Evolutionary conservation across 2,797 vertebrate genomes (phyloP).

Genomic region (Esox masquinongy): DNA sequence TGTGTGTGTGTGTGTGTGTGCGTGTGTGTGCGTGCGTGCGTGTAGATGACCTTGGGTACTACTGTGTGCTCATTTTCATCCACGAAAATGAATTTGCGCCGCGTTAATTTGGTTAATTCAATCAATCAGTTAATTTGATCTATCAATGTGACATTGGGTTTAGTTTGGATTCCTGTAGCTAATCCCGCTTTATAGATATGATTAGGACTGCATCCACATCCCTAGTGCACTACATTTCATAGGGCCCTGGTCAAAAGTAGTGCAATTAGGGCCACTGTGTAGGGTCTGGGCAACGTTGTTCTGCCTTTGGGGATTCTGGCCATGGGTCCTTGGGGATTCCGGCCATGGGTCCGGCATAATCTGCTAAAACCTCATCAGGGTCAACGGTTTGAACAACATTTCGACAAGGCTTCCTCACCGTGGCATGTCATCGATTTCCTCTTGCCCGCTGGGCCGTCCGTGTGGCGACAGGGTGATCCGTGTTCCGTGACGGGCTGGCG

Average conservation of each 20-base stretch:
- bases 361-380: constrained; percentile 9
- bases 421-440: constrained; percentile 36
- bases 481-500: constrained; percentile 23
- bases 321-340: too few relatives aligned
- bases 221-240: background rate
- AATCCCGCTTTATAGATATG: constrained; percentile 14
- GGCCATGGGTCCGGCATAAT: constrained; percentile 17
- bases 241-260: background rate
- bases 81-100: constrained; percentile 10
- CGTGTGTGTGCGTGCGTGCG: background rate
- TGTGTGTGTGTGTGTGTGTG: background rate
- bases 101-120: constrained; percentile 1
- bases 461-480: constrained; percentile 15
- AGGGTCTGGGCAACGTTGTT: constrained; percentile 4
- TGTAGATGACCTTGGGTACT: too few relatives aligned
- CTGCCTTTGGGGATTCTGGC: background rate
- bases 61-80: too few relatives aligned
- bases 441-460: constrained; percentile 13
- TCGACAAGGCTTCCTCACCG: constrained; percentile 15
- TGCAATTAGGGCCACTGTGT: background rate
- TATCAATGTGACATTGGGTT: constrained; percentile 26
- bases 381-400: constrained; percentile 34
- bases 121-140: constrained; percentile 18
- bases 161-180: constrained; percentile 23
- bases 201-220: background rate